These are phyloP conservation scores for Penaeus vannamei DNA, from an alignment of 1,140 invertebrate genomes.

Conservation along the genomic window DNA sequence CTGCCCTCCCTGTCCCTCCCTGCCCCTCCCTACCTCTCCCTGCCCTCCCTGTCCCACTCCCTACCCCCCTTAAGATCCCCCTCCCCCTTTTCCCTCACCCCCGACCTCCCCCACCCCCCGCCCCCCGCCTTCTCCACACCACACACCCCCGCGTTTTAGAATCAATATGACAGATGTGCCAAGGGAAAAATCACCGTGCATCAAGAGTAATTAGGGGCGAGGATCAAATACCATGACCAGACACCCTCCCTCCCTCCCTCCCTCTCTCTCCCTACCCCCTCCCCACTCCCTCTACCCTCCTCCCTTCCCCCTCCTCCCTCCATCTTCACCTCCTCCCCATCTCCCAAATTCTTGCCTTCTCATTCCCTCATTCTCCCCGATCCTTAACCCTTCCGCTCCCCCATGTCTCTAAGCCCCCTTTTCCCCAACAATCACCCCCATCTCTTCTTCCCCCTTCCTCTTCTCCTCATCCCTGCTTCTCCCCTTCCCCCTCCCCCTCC, in stretches of 20 bases:
- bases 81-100: too few relatives aligned
- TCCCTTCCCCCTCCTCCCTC: neutral
- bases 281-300: neutral
- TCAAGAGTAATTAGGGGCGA: slow-evolving; percentile 20
- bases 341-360: neutral
- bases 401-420: too few relatives aligned
- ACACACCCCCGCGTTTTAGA: neutral
- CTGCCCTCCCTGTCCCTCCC: too few relatives aligned
- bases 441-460: neutral
- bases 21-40: neutral
- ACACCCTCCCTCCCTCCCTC: neutral
- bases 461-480: neutral
- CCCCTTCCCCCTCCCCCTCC: neutral
- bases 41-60: neutral
- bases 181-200: slow-evolving; percentile 18
- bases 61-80: neutral
- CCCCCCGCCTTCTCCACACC: too few relatives aligned
- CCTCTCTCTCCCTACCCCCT: neutral
- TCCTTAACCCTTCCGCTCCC: too few relatives aligned
- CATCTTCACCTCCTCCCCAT: neutral
- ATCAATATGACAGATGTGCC: slow-evolving; percentile 29
- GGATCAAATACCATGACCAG: neutral
- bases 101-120: too few relatives aligned
- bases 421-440: neutral
- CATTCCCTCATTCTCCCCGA: neutral